Conservation (phyloP, 2,113 vertebrate species). For the Tragulus kanchil region DNA sequence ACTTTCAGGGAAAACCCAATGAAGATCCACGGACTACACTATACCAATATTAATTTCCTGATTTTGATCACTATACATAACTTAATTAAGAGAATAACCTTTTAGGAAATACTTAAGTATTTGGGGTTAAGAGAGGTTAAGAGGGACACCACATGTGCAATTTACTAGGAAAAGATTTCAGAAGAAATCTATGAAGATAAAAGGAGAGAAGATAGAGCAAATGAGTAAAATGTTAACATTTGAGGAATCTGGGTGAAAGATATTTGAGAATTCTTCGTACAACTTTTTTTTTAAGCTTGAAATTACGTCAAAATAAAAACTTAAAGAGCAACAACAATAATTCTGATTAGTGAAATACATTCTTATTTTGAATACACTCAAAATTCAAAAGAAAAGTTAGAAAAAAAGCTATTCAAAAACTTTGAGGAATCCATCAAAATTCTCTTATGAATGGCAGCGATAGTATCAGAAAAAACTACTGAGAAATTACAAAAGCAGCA, state of each 20-base stretch:
- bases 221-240: constrained; percentile 46
- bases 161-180: constrained; percentile 49
- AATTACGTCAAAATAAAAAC: constrained; percentile 22
- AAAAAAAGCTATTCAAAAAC: background rate
- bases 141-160: background rate
- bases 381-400: background rate
- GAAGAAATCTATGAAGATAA: constrained; percentile 45
- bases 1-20: constrained; percentile 30
- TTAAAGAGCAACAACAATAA: background rate
- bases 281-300: background rate
- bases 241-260: background rate
- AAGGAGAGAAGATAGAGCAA: background rate
- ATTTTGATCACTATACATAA: background rate
- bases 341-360: background rate
- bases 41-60: constrained; percentile 11
- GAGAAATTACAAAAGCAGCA: background rate
- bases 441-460: background rate
- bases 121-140: background rate
- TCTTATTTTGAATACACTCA: background rate
- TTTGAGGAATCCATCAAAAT: background rate
- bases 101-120: constrained; percentile 23
- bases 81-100: constrained; percentile 11
- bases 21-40: background rate
- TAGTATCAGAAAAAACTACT: background rate
- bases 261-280: constrained; percentile 35